These are phyloP conservation scores for Acleris laterana DNA, from an alignment of 2,888 invertebrate species.

Conservation along the genomic window DNA sequence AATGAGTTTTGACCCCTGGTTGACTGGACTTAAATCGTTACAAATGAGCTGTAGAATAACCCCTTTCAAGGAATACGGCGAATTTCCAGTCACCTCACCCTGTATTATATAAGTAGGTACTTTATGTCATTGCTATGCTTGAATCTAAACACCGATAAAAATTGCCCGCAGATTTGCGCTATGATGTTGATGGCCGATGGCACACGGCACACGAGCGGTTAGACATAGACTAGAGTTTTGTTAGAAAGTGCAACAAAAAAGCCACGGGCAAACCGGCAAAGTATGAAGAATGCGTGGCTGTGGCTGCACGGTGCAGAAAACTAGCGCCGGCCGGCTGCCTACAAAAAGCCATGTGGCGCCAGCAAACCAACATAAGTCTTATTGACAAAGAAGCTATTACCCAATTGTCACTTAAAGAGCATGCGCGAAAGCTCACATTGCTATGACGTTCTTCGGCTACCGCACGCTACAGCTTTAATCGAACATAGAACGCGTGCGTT, in stretches of 20 bases:
- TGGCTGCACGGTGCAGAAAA: conserved; percentile 3
- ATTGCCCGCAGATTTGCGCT: too few species aligned
- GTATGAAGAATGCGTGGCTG: conserved; percentile 10
- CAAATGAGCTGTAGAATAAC: too few species aligned
- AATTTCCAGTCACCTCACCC: too few species aligned
- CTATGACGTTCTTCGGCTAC: background rate
- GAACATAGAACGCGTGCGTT: conserved; percentile 18
- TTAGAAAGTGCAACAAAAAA: conserved; percentile 17
- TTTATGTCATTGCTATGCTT: too few species aligned
- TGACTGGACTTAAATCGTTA: too few species aligned
- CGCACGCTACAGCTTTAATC: conserved; percentile 2
- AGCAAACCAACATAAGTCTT: conserved; percentile 14
- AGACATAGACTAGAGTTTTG: background rate
- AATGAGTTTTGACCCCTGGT: too few species aligned
- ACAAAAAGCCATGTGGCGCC: conserved; percentile 23
- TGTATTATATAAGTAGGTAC: too few species aligned
- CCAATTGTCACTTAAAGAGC: background rate
- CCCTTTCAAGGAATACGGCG: too few species aligned
- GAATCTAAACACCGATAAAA: too few species aligned
- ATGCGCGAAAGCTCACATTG: background rate
- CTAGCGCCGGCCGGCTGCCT: conserved; percentile 27
- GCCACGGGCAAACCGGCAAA: background rate
- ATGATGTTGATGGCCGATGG: too few species aligned
- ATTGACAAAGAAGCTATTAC: background rate
- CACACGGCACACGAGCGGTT: too few species aligned